Conservation (phyloP, 1,140 invertebrate species). For the Drosophila ficusphila region DNA sequence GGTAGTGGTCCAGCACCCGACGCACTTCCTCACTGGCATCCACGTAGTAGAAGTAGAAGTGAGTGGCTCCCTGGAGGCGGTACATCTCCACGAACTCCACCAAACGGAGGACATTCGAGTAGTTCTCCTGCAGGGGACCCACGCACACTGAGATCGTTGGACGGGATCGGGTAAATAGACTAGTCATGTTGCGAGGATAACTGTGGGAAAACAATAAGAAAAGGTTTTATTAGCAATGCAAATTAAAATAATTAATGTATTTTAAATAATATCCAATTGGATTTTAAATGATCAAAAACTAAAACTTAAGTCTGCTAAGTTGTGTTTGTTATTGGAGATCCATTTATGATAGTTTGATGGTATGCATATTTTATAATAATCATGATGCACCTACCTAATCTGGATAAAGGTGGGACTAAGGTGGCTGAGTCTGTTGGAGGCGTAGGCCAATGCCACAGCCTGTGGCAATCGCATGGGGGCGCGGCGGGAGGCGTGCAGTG, state of each 20-base stretch:
- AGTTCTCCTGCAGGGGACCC: constrained; percentile 88
- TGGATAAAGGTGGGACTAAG: constrained; percentile 70
- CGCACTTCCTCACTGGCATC: constrained; percentile 85
- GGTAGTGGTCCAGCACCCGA: constrained; percentile 85
- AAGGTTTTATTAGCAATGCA: no score
- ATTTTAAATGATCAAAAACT: no score
- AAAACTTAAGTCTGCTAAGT: no score
- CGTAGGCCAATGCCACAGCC: constrained; percentile 67
- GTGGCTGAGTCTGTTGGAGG: constrained; percentile 68
- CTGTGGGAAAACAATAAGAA: constrained; percentile 16
- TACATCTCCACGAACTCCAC: constrained; percentile 89
- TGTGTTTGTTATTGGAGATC: no score
- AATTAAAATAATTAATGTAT: no score
- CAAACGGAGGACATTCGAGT: constrained; percentile 85
- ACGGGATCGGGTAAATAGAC: constrained; percentile 58
- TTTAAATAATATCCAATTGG: no score
- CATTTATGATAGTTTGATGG: no score
- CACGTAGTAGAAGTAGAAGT: constrained; percentile 89
- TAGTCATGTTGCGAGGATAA: constrained; percentile 71
- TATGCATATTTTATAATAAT: background rate
- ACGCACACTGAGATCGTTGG: constrained; percentile 87
- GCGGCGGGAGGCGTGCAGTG: constrained; percentile 46
- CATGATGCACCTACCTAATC: constrained; percentile 55
- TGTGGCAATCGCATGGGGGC: constrained; percentile 56
- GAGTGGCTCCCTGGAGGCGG: constrained; percentile 87